Evolutionary conservation across 2,797 vertebrate species (phyloP).

Genomic region (Pipistrellus nathusii): DNA sequence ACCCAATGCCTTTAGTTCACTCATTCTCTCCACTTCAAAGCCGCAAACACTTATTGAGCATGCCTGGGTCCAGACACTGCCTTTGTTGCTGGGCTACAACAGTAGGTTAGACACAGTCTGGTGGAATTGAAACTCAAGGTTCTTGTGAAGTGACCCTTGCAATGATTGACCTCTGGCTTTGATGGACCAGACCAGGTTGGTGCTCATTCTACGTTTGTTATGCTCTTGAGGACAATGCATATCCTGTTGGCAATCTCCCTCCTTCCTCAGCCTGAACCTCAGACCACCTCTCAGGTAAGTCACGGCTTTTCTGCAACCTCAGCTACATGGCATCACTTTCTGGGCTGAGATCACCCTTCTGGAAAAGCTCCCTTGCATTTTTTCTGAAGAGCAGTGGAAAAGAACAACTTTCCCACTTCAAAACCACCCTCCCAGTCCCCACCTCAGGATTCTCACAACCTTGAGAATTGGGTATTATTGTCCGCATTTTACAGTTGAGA

Average conservation of each 20-base stretch:
- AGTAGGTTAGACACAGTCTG: neutral
- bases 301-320: neutral
- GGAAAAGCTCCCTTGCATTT: neutral
- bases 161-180: neutral
- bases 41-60: neutral
- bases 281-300: neutral
- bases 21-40: neutral
- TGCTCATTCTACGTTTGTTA: neutral
- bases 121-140: neutral
- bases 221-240: neutral
- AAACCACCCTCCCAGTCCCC: too few relatives aligned
- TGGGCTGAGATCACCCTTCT: neutral
- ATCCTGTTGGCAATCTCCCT: neutral
- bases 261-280: neutral
- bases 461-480: neutral
- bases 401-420: neutral
- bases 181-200: neutral
- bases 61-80: neutral
- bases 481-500: neutral
- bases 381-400: neutral
- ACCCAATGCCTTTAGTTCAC: neutral
- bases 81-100: neutral
- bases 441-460: neutral
- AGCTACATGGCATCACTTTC: neutral
- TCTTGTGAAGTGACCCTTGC: neutral